These are phyloP conservation scores for Tethea ocularis DNA, from an alignment of 2,888 invertebrate genomes.

Conservation along the genomic window DNA sequence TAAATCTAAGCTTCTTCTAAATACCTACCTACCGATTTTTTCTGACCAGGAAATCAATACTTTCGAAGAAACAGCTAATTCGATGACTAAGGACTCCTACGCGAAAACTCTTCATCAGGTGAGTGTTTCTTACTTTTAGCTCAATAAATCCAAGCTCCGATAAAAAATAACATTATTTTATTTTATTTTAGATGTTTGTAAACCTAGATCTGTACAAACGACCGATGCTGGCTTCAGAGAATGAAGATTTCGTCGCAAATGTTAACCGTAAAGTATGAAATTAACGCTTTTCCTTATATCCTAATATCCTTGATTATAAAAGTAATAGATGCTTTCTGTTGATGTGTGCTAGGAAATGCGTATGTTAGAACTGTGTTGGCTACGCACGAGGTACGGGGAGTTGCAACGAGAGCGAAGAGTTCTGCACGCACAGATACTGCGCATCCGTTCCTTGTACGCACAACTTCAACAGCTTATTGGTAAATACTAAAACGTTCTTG, in stretches of 20 bases:
- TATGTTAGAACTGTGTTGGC: slow-evolving; percentile 62
- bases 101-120: slow-evolving; percentile 77
- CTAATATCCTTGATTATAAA: background rate
- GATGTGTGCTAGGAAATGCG: slow-evolving; percentile 66
- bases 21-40: too few species aligned
- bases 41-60: slow-evolving; percentile 62
- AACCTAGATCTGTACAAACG: slow-evolving; percentile 74
- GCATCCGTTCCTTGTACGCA: slow-evolving; percentile 58
- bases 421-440: slow-evolving; percentile 64
- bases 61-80: slow-evolving; percentile 57
- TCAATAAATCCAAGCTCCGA: background rate
- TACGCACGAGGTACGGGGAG: slow-evolving; percentile 58
- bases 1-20: too few species aligned
- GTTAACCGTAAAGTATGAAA: slow-evolving; percentile 81
- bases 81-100: slow-evolving; percentile 55
- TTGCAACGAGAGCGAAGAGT: slow-evolving; percentile 60
- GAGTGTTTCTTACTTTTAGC: slow-evolving; percentile 8
- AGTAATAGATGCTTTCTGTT: background rate
- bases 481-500: slow-evolving; percentile 23
- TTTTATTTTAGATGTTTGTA: slow-evolving; percentile 70
- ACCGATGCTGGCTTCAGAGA: slow-evolving; percentile 76
- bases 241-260: slow-evolving; percentile 84
- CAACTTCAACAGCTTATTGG: slow-evolving; percentile 62
- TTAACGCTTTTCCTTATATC: background rate
- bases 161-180: slow-evolving; percentile 6